Evolutionary conservation across 2,113 vertebrate species (phyloP).

Genomic region (Mesitornis unicolor): DNA sequence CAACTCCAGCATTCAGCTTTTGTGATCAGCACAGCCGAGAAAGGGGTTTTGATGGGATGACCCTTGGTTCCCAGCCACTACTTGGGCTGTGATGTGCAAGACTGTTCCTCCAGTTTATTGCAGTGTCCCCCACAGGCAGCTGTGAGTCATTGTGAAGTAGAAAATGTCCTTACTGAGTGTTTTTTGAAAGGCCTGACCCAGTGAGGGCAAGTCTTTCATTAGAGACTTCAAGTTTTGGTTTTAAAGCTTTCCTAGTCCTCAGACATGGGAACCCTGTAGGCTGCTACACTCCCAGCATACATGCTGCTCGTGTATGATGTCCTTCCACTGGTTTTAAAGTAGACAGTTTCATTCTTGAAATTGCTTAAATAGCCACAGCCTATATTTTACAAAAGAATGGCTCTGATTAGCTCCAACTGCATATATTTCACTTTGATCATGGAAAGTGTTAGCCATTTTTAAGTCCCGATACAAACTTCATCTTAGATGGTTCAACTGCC

Average conservation of each 20-base stretch:
- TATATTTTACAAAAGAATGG: neutral
- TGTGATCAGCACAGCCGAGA: neutral
- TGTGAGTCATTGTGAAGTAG: neutral
- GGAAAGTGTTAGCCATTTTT: neutral
- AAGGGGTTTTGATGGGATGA: neutral
- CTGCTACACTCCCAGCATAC: neutral
- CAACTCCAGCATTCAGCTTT: neutral
- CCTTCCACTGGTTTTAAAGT: neutral
- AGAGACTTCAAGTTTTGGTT: neutral
- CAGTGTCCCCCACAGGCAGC: neutral
- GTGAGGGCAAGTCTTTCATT: neutral
- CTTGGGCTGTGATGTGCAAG: neutral
- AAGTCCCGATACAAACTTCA: neutral
- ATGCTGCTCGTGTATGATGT: neutral
- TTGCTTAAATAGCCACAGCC: neutral
- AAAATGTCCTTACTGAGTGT: neutral
- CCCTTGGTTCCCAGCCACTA: neutral
- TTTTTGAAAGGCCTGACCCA: neutral
- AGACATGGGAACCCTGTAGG: neutral
- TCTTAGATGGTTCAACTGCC: neutral
- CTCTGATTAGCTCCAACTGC: neutral
- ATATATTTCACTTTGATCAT: neutral
- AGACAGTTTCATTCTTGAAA: neutral
- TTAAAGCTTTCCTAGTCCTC: neutral
- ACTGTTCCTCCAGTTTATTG: neutral